These are phyloP conservation scores for Onychostoma macrolepis DNA, from an alignment of 2,113 vertebrate genomes.

Conservation along the genomic window DNA sequence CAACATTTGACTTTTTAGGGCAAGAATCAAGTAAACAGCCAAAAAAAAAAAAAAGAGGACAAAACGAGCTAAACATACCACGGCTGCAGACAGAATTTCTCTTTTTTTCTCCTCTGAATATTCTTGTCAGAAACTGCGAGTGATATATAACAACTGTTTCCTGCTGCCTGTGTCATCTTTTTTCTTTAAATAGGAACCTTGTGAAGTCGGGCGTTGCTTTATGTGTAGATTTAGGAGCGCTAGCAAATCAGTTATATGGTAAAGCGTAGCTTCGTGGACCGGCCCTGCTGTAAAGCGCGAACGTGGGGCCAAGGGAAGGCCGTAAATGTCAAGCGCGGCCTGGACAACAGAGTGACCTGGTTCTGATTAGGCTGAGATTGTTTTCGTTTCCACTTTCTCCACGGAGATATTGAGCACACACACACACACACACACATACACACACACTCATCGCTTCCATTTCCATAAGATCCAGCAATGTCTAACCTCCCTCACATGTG, in stretches of 20 bases:
- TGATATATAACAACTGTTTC: constrained; percentile 67
- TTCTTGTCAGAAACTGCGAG: constrained; percentile 58
- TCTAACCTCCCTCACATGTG: constrained; percentile 13
- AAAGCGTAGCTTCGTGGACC: constrained; percentile 52
- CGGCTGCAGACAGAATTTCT: constrained; percentile 53
- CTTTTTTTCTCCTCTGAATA: constrained; percentile 56
- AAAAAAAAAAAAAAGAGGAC: background rate
- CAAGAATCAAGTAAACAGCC: constrained; percentile 61
- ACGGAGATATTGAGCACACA: constrained; percentile 17
- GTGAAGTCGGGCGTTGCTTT: constrained; percentile 54
- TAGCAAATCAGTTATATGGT: constrained; percentile 57
- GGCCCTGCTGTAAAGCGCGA: constrained; percentile 52
- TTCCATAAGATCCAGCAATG: constrained; percentile 16
- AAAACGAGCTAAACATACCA: constrained; percentile 52
- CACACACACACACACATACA: constrained; percentile 45
- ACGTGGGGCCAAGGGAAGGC: constrained; percentile 38
- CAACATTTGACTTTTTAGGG: constrained; percentile 58
- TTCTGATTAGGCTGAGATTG: constrained; percentile 50
- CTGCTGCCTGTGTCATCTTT: constrained; percentile 51
- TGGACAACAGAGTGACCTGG: constrained; percentile 42
- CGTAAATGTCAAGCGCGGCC: constrained; percentile 54
- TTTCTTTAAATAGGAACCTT: constrained; percentile 54
- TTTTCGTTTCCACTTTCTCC: constrained; percentile 49
- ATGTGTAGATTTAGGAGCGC: constrained; percentile 57
- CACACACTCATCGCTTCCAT: constrained; percentile 24